phyloP scores from a whole-genome alignment of 2,888 invertebrate genomes.

The Chloroclysta siterata region DNA sequence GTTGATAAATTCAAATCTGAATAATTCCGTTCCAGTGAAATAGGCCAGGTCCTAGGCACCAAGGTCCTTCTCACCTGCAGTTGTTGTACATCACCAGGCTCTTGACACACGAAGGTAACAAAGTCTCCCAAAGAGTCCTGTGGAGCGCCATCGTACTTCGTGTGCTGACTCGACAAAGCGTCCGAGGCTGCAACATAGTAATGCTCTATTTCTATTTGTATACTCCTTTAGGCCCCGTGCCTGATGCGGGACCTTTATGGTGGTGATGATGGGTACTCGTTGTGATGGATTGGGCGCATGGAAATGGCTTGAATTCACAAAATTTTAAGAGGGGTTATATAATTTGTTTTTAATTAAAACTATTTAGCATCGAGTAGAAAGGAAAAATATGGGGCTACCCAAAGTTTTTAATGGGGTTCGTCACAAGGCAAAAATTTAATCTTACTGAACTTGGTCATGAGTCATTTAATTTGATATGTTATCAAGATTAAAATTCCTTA shows the following conservation, averaged over 20 bases:
- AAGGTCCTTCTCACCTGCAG: constrained; percentile 84
- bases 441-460: too few species aligned
- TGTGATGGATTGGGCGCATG: background rate
- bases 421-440: too few species aligned
- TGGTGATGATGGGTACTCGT: constrained; percentile 34
- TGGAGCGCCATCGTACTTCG: constrained; percentile 85
- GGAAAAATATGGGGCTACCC: too few species aligned
- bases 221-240: constrained; percentile 30
- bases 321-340: too few species aligned
- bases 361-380: too few species aligned
- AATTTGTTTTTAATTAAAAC: too few species aligned
- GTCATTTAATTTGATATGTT: too few species aligned
- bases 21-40: too few species aligned
- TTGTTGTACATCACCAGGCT: constrained; percentile 90
- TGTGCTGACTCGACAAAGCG: constrained; percentile 67
- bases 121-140: constrained; percentile 97
- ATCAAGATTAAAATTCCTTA: too few species aligned
- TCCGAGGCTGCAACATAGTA: constrained; percentile 62
- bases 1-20: too few species aligned
- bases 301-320: background rate
- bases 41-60: background rate
- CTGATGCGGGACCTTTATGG: constrained; percentile 38
- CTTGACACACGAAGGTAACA: constrained; percentile 98
- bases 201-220: constrained; percentile 27
- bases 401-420: too few species aligned